Percentiles rank a stretch among this genome's conserved stretches.
phyloP scores from a whole-genome alignment of 2,797 vertebrate genomes.

The Esox masquinongy region DNA sequence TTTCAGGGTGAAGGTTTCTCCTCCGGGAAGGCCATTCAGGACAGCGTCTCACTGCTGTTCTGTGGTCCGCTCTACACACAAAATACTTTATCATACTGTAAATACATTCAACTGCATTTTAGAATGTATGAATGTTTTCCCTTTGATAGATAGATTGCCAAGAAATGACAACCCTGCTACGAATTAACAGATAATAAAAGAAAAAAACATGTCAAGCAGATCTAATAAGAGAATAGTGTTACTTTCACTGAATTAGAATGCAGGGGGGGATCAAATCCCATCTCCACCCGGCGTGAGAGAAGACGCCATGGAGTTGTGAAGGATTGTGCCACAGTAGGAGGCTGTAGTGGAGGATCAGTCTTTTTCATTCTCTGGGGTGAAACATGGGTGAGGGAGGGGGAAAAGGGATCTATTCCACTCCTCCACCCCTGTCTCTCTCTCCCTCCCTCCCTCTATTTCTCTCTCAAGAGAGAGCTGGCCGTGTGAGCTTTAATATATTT shows the following conservation, averaged over 20 bases:
- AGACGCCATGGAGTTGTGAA: too few species aligned
- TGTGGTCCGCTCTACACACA: too few species aligned
- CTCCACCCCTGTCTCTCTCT: too few species aligned
- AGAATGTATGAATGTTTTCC: neutral
- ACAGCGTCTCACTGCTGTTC: neutral
- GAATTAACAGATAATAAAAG: neutral
- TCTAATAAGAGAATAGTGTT: conserved; percentile 3
- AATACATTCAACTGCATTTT: neutral
- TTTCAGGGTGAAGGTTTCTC: neutral
- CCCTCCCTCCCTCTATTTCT: too few species aligned
- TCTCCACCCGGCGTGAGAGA: too few species aligned
- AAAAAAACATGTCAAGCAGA: neutral
- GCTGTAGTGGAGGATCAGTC: neutral
- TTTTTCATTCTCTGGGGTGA: neutral
- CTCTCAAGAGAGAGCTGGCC: conserved; percentile 7
- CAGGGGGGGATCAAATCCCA: neutral
- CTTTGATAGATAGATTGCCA: neutral
- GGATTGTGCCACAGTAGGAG: conserved; percentile 19
- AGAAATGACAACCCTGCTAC: neutral
- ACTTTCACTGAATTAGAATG: conserved; percentile 15
- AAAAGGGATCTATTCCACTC: conserved; percentile 1
- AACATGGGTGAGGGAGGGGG: neutral
- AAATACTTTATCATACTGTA: neutral
- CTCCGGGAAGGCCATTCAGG: neutral
- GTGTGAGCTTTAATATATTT: conserved; percentile 21